Percentiles rank a stretch among this genome's conserved stretches.
Evolutionary conservation across 2,113 vertebrate genomes (phyloP).

Genomic region (Phaethornis superciliosus): DNA sequence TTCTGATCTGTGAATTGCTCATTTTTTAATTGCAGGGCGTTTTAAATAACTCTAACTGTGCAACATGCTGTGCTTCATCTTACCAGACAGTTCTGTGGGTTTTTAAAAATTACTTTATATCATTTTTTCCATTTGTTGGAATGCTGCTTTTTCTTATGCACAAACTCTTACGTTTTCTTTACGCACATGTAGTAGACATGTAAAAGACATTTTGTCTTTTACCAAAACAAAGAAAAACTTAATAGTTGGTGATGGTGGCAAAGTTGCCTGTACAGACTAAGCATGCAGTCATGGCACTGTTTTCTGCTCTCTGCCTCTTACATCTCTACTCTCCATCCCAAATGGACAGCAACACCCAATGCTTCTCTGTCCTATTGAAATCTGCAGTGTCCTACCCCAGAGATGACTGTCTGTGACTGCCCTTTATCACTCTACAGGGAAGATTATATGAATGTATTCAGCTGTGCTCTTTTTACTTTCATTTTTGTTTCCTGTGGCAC

Average conservation of each 20-base stretch:
- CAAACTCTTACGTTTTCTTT: neutral
- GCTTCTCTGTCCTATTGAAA: neutral
- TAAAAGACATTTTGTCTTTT: neutral
- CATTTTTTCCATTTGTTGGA: neutral
- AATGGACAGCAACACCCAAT: fast-evolving
- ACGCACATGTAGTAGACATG: too few relatives aligned
- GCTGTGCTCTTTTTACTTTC: neutral
- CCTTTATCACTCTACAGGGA: neutral
- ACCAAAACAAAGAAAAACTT: neutral
- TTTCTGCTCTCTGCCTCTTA: neutral
- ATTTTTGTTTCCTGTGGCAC: neutral
- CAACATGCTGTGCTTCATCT: neutral
- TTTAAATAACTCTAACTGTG: neutral
- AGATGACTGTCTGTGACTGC: neutral
- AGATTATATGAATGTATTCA: neutral
- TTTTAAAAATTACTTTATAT: neutral
- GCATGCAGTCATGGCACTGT: neutral
- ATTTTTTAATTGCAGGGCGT: neutral
- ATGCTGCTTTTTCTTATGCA: neutral
- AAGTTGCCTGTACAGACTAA: neutral
- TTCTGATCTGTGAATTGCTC: neutral
- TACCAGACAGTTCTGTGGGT: neutral
- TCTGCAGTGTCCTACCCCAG: neutral
- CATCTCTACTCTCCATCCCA: neutral
- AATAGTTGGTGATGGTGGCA: fast-evolving